Conservation (phyloP, 2,797 vertebrate species). For the Ctenochaetus hawaiiensis region DNA sequence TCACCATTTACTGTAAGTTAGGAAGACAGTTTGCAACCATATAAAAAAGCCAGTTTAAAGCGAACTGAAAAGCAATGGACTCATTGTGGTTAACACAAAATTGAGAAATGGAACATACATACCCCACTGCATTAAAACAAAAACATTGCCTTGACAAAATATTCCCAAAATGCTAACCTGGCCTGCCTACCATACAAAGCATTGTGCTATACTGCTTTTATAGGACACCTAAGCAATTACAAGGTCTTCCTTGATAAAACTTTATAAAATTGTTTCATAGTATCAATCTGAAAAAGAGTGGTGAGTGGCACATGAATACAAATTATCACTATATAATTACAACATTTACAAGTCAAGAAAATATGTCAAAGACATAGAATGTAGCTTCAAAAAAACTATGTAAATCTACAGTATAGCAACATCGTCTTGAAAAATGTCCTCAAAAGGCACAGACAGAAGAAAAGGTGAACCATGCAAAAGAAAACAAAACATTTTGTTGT, state of each 20-base stretch:
- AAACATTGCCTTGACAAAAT: constrained; percentile 44
- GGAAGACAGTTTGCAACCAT: constrained; percentile 75
- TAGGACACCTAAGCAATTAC: constrained; percentile 66
- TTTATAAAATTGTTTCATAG: constrained; percentile 83
- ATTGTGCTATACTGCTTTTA: constrained; percentile 71
- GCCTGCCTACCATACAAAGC: constrained; percentile 63
- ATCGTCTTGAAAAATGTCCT: constrained; percentile 66
- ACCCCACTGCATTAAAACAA: constrained; percentile 28
- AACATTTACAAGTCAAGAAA: constrained; percentile 88
- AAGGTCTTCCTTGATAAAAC: constrained; percentile 73
- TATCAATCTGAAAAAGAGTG: constrained; percentile 83
- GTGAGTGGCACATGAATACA: constrained; percentile 88
- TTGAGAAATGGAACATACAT: constrained; percentile 35
- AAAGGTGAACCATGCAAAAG: constrained; percentile 78
- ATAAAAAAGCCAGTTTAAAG: constrained; percentile 60
- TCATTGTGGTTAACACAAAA: constrained; percentile 25
- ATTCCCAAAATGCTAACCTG: constrained; percentile 44
- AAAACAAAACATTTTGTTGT: constrained; percentile 72
- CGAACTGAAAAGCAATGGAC: constrained; percentile 62
- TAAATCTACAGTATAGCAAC: constrained; percentile 68
- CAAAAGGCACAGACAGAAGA: constrained; percentile 83
- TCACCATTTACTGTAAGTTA: constrained; percentile 64
- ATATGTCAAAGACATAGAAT: constrained; percentile 67
- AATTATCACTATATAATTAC: constrained; percentile 85
- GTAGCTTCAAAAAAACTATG: constrained; percentile 59